Percentiles rank a stretch among this genome's conserved stretches.
Evolutionary conservation across 2,797 vertebrate genomes (phyloP).

Genomic region (Erethizon dorsatum): DNA sequence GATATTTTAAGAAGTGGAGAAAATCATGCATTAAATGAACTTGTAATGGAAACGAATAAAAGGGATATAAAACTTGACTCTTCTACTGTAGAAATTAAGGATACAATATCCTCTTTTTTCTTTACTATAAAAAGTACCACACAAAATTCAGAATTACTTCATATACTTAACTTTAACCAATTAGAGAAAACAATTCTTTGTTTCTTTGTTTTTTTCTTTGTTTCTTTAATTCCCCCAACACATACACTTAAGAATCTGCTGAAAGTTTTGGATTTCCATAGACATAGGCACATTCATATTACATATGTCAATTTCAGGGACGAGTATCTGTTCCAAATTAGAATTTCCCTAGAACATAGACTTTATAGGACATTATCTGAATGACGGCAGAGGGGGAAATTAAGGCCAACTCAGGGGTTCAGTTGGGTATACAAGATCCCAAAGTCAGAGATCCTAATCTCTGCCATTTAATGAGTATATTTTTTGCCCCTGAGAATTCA

Average conservation of each 20-base stretch:
- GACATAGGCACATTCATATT: not conserved
- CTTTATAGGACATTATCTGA: not conserved
- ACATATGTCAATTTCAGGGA: not conserved
- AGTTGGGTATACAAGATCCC: not conserved
- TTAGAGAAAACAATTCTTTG: not conserved
- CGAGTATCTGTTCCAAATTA: not conserved
- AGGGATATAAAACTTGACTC: not conserved
- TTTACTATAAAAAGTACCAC: not conserved
- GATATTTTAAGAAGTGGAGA: constrained; percentile 18
- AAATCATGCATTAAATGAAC: not conserved
- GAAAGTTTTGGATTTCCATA: not conserved
- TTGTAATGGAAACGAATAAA: constrained; percentile 16
- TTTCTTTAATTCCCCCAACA: too few relatives aligned
- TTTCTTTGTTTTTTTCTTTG: not conserved
- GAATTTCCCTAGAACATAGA: not conserved
- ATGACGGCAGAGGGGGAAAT: not conserved
- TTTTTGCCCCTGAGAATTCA: not conserved
- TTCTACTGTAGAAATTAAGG: not conserved
- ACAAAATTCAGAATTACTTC: not conserved
- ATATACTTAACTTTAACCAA: constrained; percentile 39
- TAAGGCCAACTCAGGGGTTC: too few relatives aligned
- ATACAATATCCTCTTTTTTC: not conserved
- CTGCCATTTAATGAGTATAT: not conserved
- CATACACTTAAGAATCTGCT: not conserved
- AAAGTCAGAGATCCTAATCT: not conserved